Conservation (phyloP, 2,113 vertebrate species). For the Chrysemys picta region DNA sequence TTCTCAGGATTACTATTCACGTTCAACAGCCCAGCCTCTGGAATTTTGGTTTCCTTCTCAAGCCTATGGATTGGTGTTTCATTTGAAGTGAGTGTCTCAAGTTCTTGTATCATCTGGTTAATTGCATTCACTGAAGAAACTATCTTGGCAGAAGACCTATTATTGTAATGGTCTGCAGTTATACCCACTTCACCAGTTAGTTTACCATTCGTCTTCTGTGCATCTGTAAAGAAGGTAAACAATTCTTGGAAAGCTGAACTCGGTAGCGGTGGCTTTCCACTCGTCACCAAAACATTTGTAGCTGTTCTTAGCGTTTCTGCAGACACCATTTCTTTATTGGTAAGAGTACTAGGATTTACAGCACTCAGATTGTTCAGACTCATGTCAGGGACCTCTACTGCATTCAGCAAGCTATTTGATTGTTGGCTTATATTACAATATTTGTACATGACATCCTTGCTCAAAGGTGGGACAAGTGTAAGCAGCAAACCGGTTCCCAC, state of each 20-base stretch:
- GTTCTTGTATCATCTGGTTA: neutral
- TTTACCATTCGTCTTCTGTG: accelerated
- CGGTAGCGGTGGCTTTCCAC: accelerated
- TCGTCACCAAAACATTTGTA: accelerated
- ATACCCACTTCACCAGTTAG: accelerated
- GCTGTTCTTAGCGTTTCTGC: accelerated
- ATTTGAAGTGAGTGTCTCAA: neutral
- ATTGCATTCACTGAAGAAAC: neutral
- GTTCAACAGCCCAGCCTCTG: neutral
- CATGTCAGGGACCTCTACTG: neutral
- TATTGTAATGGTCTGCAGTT: neutral
- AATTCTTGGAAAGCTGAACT: accelerated
- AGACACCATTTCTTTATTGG: accelerated
- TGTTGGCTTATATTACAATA: conserved; percentile 72
- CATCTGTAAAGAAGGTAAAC: accelerated
- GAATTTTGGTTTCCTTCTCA: accelerated
- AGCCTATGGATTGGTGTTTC: accelerated
- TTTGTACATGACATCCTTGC: neutral
- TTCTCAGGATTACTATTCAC: neutral
- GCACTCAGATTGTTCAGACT: accelerated
- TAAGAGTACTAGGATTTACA: accelerated
- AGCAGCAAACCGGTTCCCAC: conserved; percentile 76
- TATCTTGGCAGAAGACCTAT: neutral
- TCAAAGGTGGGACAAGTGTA: conserved; percentile 76
- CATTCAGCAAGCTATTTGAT: neutral